A percentile compares a stretch with the other conserved stretches of the same genome.
Evolutionary conservation across 2,113 vertebrate species (phyloP).

Genomic region (Mandrillus leucophaeus): DNA sequence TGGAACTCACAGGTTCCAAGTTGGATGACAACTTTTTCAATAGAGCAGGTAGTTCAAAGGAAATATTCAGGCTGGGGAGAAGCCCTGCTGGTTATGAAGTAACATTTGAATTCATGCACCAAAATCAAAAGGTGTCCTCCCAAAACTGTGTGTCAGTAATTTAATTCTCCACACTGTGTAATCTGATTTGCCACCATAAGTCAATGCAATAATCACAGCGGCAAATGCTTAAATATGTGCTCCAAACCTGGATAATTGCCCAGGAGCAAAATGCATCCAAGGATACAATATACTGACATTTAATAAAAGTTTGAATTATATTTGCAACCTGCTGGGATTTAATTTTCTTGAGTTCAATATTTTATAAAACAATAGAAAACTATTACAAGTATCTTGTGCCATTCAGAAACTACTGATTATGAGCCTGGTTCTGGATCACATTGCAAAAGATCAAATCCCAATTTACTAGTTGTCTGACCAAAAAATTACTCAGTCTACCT

Average conservation of each 20-base stretch:
- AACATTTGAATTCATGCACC: slow-evolving; percentile 44
- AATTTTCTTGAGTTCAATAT: slow-evolving; percentile 71
- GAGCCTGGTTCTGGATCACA: background rate
- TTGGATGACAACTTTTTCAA: background rate
- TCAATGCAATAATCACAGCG: slow-evolving; percentile 55
- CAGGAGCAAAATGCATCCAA: slow-evolving; percentile 72
- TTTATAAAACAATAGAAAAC: slow-evolving; percentile 76
- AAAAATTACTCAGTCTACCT: background rate
- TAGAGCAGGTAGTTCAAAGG: background rate
- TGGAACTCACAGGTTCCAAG: background rate
- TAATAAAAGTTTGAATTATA: slow-evolving; percentile 79
- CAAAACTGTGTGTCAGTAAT: slow-evolving; percentile 33
- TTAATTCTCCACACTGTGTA: slow-evolving; percentile 48
- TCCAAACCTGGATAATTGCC: slow-evolving; percentile 71
- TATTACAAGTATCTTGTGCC: slow-evolving; percentile 47
- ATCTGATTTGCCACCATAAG: slow-evolving; percentile 59
- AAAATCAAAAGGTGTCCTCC: slow-evolving; percentile 54
- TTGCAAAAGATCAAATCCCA: background rate
- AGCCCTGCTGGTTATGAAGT: background rate
- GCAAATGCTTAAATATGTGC: slow-evolving; percentile 65
- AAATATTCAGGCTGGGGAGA: background rate
- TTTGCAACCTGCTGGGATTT: slow-evolving; percentile 71
- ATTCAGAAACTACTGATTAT: slow-evolving; percentile 21
- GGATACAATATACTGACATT: slow-evolving; percentile 75
- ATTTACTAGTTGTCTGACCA: background rate